Evolutionary conservation across 1,140 invertebrate species (phyloP).

Genomic region (Leptestheria dahalacensis): DNA sequence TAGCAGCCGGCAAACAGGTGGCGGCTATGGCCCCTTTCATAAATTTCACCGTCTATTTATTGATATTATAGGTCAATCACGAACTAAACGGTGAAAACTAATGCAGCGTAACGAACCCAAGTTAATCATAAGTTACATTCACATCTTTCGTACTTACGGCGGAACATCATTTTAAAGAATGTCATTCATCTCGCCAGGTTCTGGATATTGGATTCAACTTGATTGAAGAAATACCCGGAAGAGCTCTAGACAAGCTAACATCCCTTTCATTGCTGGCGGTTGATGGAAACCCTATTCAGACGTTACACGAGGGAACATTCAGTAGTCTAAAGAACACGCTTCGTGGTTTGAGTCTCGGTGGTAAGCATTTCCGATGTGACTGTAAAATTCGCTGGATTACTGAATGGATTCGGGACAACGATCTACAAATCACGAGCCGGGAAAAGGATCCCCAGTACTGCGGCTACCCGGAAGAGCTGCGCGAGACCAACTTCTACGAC

Average conservation of each 20-base stretch:
- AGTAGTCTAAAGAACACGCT: conserved; percentile 61
- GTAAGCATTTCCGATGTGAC: conserved; percentile 72
- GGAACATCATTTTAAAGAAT: neutral
- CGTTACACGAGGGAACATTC: conserved; percentile 58
- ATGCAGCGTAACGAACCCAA: too few species aligned
- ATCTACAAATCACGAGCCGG: conserved; percentile 66
- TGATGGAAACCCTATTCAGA: conserved; percentile 72
- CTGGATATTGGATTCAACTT: conserved; percentile 84
- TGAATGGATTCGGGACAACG: conserved; percentile 70
- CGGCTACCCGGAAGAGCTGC: conserved; percentile 56
- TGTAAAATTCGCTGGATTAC: conserved; percentile 75
- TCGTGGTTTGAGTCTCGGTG: conserved; percentile 68
- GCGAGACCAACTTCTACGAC: conserved; percentile 67
- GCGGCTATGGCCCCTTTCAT: too few species aligned
- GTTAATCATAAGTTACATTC: too few species aligned
- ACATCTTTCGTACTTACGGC: neutral
- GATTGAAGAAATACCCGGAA: conserved; percentile 56
- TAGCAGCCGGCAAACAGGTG: too few species aligned
- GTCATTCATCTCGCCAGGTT: conserved; percentile 32
- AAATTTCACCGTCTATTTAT: too few species aligned
- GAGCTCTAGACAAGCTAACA: conserved; percentile 61
- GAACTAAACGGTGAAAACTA: too few species aligned
- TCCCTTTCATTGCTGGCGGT: conserved; percentile 74
- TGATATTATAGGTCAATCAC: too few species aligned
- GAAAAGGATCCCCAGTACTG: conserved; percentile 90